Base-by-base conservation (phyloP, 2,113 vertebrate genomes). In the Echinops telfairi region DNA sequence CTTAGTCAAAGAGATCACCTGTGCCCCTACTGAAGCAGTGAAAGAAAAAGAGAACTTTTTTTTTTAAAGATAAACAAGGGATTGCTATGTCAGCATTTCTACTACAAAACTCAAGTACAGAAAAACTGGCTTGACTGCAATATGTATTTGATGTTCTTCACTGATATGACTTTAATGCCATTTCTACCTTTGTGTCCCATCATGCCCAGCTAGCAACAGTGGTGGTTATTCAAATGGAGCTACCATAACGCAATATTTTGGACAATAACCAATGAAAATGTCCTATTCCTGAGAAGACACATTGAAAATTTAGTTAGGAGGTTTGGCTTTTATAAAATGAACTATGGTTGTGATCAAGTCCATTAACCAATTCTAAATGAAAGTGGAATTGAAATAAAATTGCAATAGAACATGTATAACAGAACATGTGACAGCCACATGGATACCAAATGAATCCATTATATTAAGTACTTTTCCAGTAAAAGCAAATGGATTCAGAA, bases 281-380 rank as follows among this genome's bases (percentile, higher is more conserved):
- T 89, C 19, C 68, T 87, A 20, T 79, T 88, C 71, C 19, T 62
- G 77, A 80, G 89, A 7, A 80, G 89, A 7, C 85, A 79, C 27
- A 58, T n/a, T 97, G 84, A 97, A 96, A 97, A 93, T 43, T 94
- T 95, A 95, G 89, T 78, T 94, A 89, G 57, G 60, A 92, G 96
- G 94, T 92, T 91, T 87, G 86, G 83, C 92, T 94, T 86, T 93
- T 85, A 96, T 97, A 97, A 98, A 97, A 97, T 86, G 86, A 97
- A 88, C 94, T 93, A 53, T 53, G 88, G 96, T 97, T 98, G 97
- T 96, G 86, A 90, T 73, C 88, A 88, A 97, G 82, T 97, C 96
- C 97, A 98, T 98, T 97, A 98, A 97, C 94, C 93, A 96, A 97
- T 96, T 94, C 88, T 97, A 97, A 98, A 97, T 98, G 97, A 97